These are phyloP conservation scores for Astreopora myriophthalma DNA, from an alignment of 64 coral and sea anemone species.

Conservation along the genomic window DNA sequence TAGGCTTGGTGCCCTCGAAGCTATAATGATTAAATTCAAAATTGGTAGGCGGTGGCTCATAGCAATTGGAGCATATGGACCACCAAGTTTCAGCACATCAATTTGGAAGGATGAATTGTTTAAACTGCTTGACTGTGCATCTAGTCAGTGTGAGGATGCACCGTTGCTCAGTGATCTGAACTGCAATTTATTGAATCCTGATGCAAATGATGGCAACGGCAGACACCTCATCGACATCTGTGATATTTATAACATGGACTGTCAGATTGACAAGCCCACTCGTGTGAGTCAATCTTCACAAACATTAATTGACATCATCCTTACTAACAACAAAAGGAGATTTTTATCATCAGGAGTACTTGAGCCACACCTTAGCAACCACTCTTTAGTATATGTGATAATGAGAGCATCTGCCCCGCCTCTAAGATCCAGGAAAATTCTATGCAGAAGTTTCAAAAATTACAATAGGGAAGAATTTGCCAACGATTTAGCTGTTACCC, in stretches of 20 bases:
- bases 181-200: conserved; percentile 58
- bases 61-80: conserved; percentile 55
- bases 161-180: conserved; percentile 38
- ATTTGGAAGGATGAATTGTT: conserved; percentile 54
- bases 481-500: neutral
- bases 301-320: neutral
- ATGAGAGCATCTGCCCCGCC: neutral
- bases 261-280: conserved; percentile 25
- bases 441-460: conserved; percentile 24
- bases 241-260: conserved; percentile 31
- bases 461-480: conserved; percentile 16
- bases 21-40: neutral
- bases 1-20: neutral
- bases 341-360: conserved; percentile 44
- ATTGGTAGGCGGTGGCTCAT: conserved; percentile 12
- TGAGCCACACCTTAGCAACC: conserved; percentile 25
- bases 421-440: conserved; percentile 42
- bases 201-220: conserved; percentile 28
- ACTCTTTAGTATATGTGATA: conserved; percentile 13
- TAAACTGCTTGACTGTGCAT: neutral
- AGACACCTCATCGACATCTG: conserved; percentile 27
- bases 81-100: conserved; percentile 30
- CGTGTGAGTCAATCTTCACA: neutral
- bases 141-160: conserved; percentile 25
- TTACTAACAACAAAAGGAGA: conserved; percentile 23